A percentile compares a stretch with the other conserved stretches of the same genome.
Evolutionary conservation across 2,888 invertebrate species (phyloP).

Genomic region (Standfussiana lucernea): DNA sequence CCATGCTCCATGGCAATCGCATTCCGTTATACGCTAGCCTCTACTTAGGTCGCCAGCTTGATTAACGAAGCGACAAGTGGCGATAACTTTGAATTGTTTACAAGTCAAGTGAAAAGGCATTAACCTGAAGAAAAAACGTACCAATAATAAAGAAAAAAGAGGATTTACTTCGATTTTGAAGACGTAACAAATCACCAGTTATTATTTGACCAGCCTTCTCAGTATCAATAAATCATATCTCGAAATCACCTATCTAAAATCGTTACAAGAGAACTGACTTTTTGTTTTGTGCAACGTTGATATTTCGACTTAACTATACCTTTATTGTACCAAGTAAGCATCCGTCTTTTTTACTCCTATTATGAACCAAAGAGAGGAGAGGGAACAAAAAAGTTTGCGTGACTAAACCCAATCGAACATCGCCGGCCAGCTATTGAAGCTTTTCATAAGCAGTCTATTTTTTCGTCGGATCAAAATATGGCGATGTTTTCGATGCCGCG

Average conservation of each 20-base stretch:
- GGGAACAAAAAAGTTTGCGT: constrained; percentile 63
- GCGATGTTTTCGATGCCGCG: constrained; percentile 36
- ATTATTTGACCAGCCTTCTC: neutral
- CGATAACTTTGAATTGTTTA: constrained; percentile 52
- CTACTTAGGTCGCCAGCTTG: constrained; percentile 69
- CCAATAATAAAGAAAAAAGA: neutral
- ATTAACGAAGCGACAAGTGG: constrained; percentile 70
- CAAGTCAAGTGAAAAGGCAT: constrained; percentile 20
- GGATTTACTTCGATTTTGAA: neutral
- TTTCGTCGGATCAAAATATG: constrained; percentile 54
- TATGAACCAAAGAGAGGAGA: constrained; percentile 33
- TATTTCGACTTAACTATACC: constrained; percentile 35
- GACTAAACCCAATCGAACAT: constrained; percentile 63
- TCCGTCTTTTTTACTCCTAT: constrained; percentile 45
- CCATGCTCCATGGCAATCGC: constrained; percentile 71
- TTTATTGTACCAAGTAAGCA: constrained; percentile 19
- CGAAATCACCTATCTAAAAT: constrained; percentile 20
- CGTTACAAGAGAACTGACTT: constrained; percentile 16
- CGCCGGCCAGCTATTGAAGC: constrained; percentile 44
- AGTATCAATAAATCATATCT: constrained; percentile 24
- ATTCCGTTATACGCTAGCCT: constrained; percentile 78
- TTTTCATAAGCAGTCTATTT: constrained; percentile 61
- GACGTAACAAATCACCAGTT: constrained; percentile 6
- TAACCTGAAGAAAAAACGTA: neutral
- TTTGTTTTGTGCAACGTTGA: constrained; percentile 25